These are phyloP conservation scores for Pasiphila rectangulata DNA, from an alignment of 2,888 invertebrate species.

Conservation along the genomic window DNA sequence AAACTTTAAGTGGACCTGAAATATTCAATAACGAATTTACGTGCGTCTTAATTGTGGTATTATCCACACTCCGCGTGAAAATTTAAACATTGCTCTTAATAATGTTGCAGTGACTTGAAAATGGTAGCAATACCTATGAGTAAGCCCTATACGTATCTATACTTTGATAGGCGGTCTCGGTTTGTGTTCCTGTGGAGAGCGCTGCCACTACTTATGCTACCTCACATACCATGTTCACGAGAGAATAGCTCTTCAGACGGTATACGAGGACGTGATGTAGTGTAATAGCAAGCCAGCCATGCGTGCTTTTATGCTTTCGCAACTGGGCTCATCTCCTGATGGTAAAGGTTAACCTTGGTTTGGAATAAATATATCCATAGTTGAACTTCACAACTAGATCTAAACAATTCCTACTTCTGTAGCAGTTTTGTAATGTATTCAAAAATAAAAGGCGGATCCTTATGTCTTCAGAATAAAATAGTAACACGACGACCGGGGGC, in stretches of 20 bases:
- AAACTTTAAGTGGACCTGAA: slow-evolving; percentile 75
- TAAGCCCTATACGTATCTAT: no score
- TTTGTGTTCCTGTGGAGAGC: slow-evolving; percentile 2
- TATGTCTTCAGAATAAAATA: no score
- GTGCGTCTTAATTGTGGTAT: slow-evolving; percentile 35
- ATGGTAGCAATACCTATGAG: no score
- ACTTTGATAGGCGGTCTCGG: background rate
- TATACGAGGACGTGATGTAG: slow-evolving; percentile 21
- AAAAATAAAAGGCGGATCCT: no score
- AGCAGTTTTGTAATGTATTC: no score
- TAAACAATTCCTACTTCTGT: background rate
- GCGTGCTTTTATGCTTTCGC: slow-evolving; percentile 28
- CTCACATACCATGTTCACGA: slow-evolving; percentile 16
- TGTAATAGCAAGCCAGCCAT: slow-evolving; percentile 18
- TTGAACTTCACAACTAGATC: no score
- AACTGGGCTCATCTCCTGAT: slow-evolving; percentile 30
- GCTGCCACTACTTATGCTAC: slow-evolving; percentile 19
- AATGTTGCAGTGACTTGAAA: slow-evolving; percentile 2
- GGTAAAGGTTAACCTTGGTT: no score
- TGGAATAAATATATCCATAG: no score
- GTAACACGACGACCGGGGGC: no score
- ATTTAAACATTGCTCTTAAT: background rate
- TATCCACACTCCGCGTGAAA: slow-evolving; percentile 32
- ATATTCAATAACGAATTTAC: slow-evolving; percentile 71
- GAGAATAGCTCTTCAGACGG: slow-evolving; percentile 29